Evolutionary conservation across 2,888 invertebrate species (phyloP).

Genomic region (Axea sp.): DNA sequence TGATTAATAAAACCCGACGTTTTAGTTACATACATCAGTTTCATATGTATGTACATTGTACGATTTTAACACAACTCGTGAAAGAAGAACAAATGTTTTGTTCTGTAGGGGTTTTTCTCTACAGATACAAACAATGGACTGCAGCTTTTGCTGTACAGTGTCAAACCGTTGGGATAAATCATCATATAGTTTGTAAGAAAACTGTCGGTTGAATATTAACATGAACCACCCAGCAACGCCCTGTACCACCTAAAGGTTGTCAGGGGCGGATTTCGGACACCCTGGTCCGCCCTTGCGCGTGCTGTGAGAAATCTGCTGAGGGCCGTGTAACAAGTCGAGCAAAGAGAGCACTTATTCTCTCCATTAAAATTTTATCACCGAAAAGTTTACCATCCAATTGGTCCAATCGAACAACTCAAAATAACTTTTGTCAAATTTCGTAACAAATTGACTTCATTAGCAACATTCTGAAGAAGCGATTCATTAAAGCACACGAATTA

Average conservation of each 20-base stretch:
- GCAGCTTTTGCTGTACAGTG: conserved; percentile 14
- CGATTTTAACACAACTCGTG: no score
- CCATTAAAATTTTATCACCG: conserved; percentile 19
- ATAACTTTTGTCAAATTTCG: neutral
- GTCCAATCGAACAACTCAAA: conserved; percentile 24
- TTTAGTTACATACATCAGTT: no score
- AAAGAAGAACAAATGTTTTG: conserved; percentile 17
- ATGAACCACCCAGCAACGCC: conserved; percentile 77
- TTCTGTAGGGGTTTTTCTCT: neutral
- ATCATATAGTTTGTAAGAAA: conserved; percentile 53
- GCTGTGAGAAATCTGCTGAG: conserved; percentile 69
- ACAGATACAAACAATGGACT: neutral
- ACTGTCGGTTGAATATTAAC: conserved; percentile 59
- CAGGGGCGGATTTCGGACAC: conserved; percentile 75
- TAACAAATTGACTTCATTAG: conserved; percentile 38
- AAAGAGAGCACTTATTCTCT: conserved; percentile 42
- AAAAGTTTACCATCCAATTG: conserved; percentile 14
- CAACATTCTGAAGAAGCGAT: no score
- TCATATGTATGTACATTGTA: no score
- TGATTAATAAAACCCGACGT: no score
- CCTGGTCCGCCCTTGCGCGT: conserved; percentile 76
- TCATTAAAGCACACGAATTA: no score
- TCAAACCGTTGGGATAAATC: conserved; percentile 52
- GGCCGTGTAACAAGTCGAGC: conserved; percentile 56
- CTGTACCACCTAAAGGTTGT: conserved; percentile 79